Conservation (phyloP, 2,113 vertebrate species). For the Phrynosoma platyrhinos region DNA sequence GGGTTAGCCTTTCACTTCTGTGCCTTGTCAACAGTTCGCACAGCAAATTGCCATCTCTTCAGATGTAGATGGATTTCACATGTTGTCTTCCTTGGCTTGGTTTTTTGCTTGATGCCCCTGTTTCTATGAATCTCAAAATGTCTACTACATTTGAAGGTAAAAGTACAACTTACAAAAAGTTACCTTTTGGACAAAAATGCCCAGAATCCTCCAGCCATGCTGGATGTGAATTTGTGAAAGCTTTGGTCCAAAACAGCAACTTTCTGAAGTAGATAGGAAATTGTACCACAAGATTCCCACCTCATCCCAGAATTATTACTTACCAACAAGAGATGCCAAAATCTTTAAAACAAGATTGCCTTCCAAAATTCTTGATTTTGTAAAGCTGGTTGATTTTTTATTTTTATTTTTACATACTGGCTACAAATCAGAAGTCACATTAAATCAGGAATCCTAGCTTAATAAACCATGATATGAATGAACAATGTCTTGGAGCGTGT, state of each 20-base stretch:
- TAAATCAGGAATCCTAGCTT: background rate
- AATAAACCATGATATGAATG: background rate
- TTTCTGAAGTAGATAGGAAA: background rate
- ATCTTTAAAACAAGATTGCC: background rate
- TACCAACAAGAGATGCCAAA: slow-evolving; percentile 2
- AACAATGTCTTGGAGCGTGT: background rate
- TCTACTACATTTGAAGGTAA: background rate
- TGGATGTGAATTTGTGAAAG: too few species aligned
- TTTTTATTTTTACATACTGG: too few species aligned
- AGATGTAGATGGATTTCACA: background rate
- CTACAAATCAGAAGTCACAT: background rate
- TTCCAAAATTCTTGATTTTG: background rate
- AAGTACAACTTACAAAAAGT: background rate
- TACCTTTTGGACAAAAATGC: too few species aligned
- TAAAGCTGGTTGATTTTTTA: slow-evolving; percentile 6
- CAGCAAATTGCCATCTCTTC: background rate
- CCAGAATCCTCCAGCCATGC: too few species aligned
- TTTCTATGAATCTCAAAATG: background rate
- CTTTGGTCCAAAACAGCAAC: too few species aligned
- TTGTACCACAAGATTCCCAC: background rate
- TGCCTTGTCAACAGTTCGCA: too few species aligned
- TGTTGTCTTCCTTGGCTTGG: background rate
- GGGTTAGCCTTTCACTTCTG: too few species aligned
- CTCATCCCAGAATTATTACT: background rate
- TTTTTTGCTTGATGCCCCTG: background rate